These are phyloP conservation scores for Phoeniculus purpureus DNA, from an alignment of 2,797 vertebrate genomes.

Conservation along the genomic window DNA sequence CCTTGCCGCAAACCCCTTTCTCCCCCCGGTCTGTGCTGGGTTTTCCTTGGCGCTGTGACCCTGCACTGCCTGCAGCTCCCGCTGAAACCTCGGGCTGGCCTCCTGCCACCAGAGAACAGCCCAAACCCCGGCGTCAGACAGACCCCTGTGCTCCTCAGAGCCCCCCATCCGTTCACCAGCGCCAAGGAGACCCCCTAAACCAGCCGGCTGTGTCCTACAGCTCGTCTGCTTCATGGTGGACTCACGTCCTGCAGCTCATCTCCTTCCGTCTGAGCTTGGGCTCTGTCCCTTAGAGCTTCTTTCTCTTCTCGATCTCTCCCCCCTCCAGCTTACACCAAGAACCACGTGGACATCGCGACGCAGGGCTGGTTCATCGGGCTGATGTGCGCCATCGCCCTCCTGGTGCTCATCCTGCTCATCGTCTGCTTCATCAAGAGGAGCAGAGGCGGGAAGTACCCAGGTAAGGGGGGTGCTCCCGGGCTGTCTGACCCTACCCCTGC, in stretches of 20 bases:
- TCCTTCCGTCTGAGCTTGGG: background rate
- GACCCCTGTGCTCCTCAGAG: background rate
- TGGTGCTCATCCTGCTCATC: conserved; percentile 95
- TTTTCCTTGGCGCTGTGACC: background rate
- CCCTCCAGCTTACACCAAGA: conserved; percentile 90
- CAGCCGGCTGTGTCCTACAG: background rate
- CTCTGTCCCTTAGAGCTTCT: background rate
- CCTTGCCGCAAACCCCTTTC: background rate
- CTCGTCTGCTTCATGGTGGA: background rate
- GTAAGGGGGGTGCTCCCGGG: conserved; percentile 65
- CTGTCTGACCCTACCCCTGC: background rate
- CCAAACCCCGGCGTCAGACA: background rate
- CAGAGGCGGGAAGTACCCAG: conserved; percentile 96
- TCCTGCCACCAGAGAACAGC: background rate
- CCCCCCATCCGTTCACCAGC: background rate
- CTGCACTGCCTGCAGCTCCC: background rate
- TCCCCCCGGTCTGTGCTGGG: background rate
- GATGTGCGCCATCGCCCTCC: conserved; percentile 97
- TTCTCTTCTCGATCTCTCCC: background rate
- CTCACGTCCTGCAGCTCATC: background rate
- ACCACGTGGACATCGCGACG: conserved; percentile 95
- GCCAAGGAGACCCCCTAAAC: background rate
- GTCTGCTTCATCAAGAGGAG: conserved; percentile 99
- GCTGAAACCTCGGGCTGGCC: background rate
- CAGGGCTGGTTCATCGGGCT: conserved; percentile 99